Base-by-base conservation (phyloP, 2,888 invertebrate species). In the Eumerus sabulonum region DNA sequence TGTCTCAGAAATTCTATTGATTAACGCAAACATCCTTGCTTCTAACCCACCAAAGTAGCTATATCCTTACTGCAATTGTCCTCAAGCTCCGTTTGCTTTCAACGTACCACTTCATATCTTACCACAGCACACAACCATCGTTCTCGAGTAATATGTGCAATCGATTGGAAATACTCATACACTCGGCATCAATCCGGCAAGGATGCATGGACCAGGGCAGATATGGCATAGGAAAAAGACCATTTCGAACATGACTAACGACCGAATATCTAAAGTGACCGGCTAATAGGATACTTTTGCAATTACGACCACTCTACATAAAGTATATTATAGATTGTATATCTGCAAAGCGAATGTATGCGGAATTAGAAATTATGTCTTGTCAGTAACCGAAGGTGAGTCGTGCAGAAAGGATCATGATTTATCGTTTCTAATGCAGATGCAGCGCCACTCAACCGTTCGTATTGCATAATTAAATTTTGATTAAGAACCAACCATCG, bases 301-400 rank as follows among this genome's bases (percentile, higher is more conserved):
- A 79, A 79, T 79, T 79, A 79, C 64, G 68, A 74, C 79, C 74
- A 74, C 74, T n/a, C n/a, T n/a, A n/a, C n/a, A n/a, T n/a, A n/a
- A n/a, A n/a, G 27, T 7, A 27, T 27, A 27, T 27, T 7, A 27
- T 27, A 27, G 2, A 27, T 27, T 27, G 27, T 27, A 27, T 27
- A 27, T 27, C 27, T 27, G 27, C n/a, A n/a, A n/a, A n/a, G n/a
- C n/a, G n/a, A n/a, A n/a, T 27, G 27, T 27, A 7, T 27, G 27
- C 7, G 27, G 27, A 27, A 79, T 79, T 70, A 79, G 68, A 45
- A 79, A 79, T 74, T 79, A 79, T 79, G 74, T 64, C 74, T 70
- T 79, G 79, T 79, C 79, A 79, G 74, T 79, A 68, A 73, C 44
- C 54, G 59, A 53, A 59, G 60, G 45, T 54, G 50, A 19, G 19